Base-by-base conservation (phyloP, 2,113 vertebrate species). In the Pampusana beccarii region DNA sequence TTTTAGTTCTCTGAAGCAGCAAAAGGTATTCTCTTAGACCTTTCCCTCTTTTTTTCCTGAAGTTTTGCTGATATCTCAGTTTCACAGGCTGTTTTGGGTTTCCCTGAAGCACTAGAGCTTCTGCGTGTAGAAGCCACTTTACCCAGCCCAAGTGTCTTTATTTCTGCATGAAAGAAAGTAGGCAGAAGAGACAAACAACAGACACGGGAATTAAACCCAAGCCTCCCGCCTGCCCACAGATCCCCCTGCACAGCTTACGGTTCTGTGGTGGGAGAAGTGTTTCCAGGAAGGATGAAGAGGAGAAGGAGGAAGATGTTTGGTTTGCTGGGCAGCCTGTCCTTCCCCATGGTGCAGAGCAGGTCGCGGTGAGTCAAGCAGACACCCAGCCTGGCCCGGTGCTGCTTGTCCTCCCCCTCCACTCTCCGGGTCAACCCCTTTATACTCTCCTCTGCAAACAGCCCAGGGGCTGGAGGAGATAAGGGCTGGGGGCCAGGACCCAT, bases 391-490 rank as follows among this genome's bases (percentile, higher is more conserved):
- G 31, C 90, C 61, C 4, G 5, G 40, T 33, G 57, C 58, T 77
- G 90, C 67, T 60, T 29, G 38, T 42, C 58, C 62, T 80, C 29
- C 12, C 17, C 0, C 54, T 83, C 80, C 7, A 36, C 81, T 75
- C 24, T 50, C 46, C 1, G 5, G 72, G 58, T 33, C 79, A 88
- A 54, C 6, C 78, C 36, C 84, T 96, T 97, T 97, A 96, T 96
- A 93, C 7, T 34, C 29, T 61, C 16, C 57, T 62, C 73, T 81
- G 84, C 89, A 95, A 95, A 95, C 69, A 96, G 83, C 29, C 58
- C 60, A 8, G 40, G 21, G 61, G 70, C 84, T 72, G 78, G 80
- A 91, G 70, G 19, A 94, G 95, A 96, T 97, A 96, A 95, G 86
- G 94, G 93, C 94, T 80, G 70, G 66, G 44, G 94, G 73, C 89